Conservation (phyloP, 1,140 invertebrate genomes). For the Trialeurodes vaporariorum region DNA sequence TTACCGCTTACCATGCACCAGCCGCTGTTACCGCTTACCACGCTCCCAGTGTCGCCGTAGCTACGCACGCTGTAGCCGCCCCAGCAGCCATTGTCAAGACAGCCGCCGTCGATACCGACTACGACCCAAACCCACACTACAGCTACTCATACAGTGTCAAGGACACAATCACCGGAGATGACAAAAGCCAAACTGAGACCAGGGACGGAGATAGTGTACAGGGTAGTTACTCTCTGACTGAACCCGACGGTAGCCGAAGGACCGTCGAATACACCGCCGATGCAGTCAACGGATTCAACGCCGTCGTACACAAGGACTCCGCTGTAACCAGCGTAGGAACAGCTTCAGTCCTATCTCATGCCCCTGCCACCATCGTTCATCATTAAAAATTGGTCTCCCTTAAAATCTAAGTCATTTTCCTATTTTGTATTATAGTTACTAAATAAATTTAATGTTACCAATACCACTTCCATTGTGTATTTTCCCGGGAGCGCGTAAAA, state of each 20-base stretch:
- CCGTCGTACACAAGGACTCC: conserved; percentile 42
- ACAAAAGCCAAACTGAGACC: conserved; percentile 45
- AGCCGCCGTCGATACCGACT: background rate
- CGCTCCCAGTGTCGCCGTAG: background rate
- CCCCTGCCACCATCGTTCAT: background rate
- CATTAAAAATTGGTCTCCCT: background rate
- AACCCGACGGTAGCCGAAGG: conserved; percentile 42
- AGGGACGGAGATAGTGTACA: conserved; percentile 44
- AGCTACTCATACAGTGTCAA: conserved; percentile 42
- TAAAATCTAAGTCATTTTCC: conserved; percentile 1
- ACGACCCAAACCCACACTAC: conserved; percentile 30
- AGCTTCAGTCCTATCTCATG: background rate
- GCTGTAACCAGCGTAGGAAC: background rate
- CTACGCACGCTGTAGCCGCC: background rate
- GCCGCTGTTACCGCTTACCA: background rate
- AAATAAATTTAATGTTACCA: conserved; percentile 1
- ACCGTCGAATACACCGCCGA: conserved; percentile 49
- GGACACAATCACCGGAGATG: conserved; percentile 44
- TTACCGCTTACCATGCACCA: background rate
- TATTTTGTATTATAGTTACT: background rate
- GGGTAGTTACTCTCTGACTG: conserved; percentile 35
- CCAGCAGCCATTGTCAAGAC: background rate
- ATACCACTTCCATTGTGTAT: too few species aligned
- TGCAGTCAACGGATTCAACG: conserved; percentile 48
- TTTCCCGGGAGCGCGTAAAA: too few species aligned